Base-by-base conservation (phyloP, 2,113 vertebrate species). In the Labrus mixtus region DNA sequence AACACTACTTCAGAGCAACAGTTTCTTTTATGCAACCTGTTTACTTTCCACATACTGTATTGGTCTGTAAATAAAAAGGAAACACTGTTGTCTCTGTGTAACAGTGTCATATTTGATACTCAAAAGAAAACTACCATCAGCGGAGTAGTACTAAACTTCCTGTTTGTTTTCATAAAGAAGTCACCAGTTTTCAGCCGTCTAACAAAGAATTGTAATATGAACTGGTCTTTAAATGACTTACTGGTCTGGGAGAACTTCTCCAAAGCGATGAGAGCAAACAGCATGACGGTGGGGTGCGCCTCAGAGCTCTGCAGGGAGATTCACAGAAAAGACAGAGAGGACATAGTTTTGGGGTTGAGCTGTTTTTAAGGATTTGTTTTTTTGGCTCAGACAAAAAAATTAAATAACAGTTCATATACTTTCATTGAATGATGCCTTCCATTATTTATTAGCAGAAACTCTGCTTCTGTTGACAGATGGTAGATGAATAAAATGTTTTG, bases 231-330 rank as follows among this genome's bases (percentile, higher is more conserved):
- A 17, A 33, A 46, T 4, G 80, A 96, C 97, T 89, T 95, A 99
- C 98, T 99, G 68, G 98, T 99, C 91, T 99, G 98, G 91, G 98
- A 98, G 96, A 99, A 99, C 93, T 99, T 99, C 92, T 99, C 98
- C 95, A 99, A 93, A 70, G 98, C 98, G 74, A 99, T 99, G 78
- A 99, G 97, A 89, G 98, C 97, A 94, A 99, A 99, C 89, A 99
- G 95, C 97, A 99, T 99, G 83, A 99, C 98, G 22, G 96, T 99
- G 0, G 98, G 98, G 73, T 99, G 98, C 59, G 97, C 96, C 88
- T 97, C 97, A 54, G 97, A 95, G 88, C 96, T 97, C 98, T 99
- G 89, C 81, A 90, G 84, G 74, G 89, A 73, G 8, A 78, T 56
- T 58, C 1, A 61, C 41, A 84, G 2, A 64, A 22, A 51, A 54